Evolutionary conservation across 2,113 vertebrate genomes (phyloP), one percentile per base, ranked within the genome.

Genomic region (Sylvietta virens): DNA sequence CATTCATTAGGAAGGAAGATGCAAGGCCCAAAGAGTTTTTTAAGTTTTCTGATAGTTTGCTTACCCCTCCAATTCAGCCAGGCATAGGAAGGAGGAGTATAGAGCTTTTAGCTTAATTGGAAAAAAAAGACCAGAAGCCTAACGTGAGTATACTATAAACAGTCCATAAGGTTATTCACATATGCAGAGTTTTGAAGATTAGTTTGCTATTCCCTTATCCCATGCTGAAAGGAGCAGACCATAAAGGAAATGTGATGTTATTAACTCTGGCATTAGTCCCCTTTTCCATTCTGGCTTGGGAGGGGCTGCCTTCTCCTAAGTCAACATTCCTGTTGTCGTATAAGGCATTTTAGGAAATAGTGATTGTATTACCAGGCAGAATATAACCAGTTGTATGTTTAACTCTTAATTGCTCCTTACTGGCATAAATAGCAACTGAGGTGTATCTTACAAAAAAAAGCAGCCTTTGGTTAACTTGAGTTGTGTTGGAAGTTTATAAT

Each of bases 271-370:
- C 79, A 31, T 78, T 92, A 70, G 35, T 94, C 78, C 28, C 19
- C 53, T 57, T 96, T 97, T 94, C 82, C 67, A 66, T 93, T 44
- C 82, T 64, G 69, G 45, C 60, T 58, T 81, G 86, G 82, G 90
- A 95, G 57, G 72, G 88, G 44, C 64, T 92, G 18, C 51, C 48
- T 81, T 93, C 90, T 83, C 48, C 26, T 60, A 71, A 93, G 16
- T 78, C 72, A 90, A 60, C 60, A 74, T 86, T 92, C 64, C 76
- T 76, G 51, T 73, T 92, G 81, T 65, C 37, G 0, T 93, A 64
- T 53, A 62, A 92, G 85, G 31, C 67, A 22, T 73, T 89, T 83
- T 90, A 90, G 95, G 79, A 94, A 95, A 78, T 61, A 40, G 48
- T 13, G 35, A 83, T 74, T 24, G 6, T 58, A 47, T 73, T 94